Percentiles rank a stretch among this genome's conserved stretches.
These are phyloP conservation scores for Cephus sareptanus DNA, from an alignment of 2,888 invertebrate genomes.

Conservation along the genomic window DNA sequence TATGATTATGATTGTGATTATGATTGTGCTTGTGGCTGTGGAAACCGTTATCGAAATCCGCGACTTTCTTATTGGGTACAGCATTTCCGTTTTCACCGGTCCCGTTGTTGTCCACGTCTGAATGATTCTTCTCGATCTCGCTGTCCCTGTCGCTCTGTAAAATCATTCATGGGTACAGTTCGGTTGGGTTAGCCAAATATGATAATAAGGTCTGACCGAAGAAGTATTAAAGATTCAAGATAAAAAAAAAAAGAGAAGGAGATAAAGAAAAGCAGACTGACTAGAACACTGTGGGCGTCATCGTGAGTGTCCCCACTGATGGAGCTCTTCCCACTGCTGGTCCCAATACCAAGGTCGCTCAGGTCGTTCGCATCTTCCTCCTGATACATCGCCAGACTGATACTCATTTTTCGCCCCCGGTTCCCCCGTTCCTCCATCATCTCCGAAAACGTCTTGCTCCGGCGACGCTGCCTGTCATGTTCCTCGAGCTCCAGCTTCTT, in stretches of 20 bases:
- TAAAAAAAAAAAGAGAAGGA: background rate
- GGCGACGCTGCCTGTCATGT: constrained; percentile 76
- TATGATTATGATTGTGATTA: constrained; percentile 54
- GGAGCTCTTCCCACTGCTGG: constrained; percentile 64
- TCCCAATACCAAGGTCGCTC: constrained; percentile 82
- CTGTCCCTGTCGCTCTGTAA: constrained; percentile 64
- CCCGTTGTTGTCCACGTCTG: constrained; percentile 57
- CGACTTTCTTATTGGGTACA: constrained; percentile 45
- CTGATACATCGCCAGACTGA: constrained; percentile 76
- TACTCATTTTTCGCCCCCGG: constrained; percentile 71
- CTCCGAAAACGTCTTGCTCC: constrained; percentile 93
- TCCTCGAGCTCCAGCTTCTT: constrained; percentile 87
- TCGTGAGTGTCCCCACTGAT: constrained; percentile 63
- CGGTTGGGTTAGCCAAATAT: background rate
- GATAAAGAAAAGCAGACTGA: constrained; percentile 33
- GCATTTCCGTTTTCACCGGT: constrained; percentile 41
- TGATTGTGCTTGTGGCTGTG: constrained; percentile 14
- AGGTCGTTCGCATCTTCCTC: constrained; percentile 87
- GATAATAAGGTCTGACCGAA: background rate
- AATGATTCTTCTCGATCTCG: constrained; percentile 62
- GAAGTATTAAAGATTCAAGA: background rate
- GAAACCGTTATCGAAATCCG: constrained; percentile 52
- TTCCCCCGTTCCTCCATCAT: constrained; percentile 87
- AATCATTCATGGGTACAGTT: background rate
- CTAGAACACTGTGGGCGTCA: constrained; percentile 61